Percentiles rank a stretch among this genome's conserved stretches.
phyloP scores from a whole-genome alignment of 2,888 invertebrate genomes.

The Crematogaster levior region DNA sequence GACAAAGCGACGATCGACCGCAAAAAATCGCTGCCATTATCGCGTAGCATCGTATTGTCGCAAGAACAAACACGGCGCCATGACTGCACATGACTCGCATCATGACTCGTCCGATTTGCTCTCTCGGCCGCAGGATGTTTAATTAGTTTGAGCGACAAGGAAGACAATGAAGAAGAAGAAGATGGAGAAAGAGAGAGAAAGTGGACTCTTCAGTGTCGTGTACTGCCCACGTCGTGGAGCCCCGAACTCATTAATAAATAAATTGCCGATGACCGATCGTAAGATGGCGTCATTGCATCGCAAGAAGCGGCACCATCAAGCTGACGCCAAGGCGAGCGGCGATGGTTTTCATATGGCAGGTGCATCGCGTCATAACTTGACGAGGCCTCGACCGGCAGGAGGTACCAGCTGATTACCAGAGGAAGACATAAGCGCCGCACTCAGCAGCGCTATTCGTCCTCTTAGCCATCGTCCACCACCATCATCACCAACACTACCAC shows the following conservation, averaged over 20 bases:
- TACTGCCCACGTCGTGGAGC: conserved; percentile 44
- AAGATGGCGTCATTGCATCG: conserved; percentile 50
- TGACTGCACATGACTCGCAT: conserved; percentile 46
- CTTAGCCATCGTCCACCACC: conserved; percentile 64
- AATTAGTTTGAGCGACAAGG: conserved; percentile 56
- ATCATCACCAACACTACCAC: conserved; percentile 55
- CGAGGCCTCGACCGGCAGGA: conserved; percentile 72
- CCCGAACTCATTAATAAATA: conserved; percentile 67
- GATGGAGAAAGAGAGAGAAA: not conserved
- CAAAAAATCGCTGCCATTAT: conserved; percentile 57
- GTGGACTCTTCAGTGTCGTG: conserved; percentile 36
- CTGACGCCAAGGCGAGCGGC: conserved; percentile 58
- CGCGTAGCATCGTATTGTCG: conserved; percentile 55
- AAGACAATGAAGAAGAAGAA: conserved; percentile 33
- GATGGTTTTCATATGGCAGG: conserved; percentile 69
- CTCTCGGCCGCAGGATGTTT: conserved; percentile 35
- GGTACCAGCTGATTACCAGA: conserved; percentile 74
- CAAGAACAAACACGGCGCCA: conserved; percentile 61
- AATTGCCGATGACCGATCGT: conserved; percentile 64
- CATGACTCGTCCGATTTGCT: conserved; percentile 49
- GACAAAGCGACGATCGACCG: conserved; percentile 47
- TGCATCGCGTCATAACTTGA: conserved; percentile 72
- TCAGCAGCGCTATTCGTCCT: conserved; percentile 60
- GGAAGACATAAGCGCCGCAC: conserved; percentile 70
- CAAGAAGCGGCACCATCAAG: conserved; percentile 56